Evolutionary conservation across 2,113 vertebrate species (phyloP).

Genomic region (Planiliza haematocheilus): DNA sequence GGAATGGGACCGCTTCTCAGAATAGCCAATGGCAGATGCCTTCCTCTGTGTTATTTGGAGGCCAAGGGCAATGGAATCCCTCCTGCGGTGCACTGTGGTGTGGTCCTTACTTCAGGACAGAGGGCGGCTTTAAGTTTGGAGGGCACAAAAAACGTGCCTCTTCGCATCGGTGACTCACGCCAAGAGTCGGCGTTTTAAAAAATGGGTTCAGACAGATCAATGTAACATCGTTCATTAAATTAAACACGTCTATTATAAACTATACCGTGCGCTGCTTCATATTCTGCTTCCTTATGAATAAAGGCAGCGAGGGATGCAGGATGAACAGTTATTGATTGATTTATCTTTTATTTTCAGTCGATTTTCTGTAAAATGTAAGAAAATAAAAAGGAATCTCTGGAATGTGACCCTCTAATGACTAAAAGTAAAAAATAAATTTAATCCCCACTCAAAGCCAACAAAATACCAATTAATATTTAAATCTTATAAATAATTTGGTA

Average conservation of each 20-base stretch:
- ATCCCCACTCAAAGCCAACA: no score
- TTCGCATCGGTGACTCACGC: conserved; percentile 3
- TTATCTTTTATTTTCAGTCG: no score
- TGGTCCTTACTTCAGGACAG: conserved; percentile 41
- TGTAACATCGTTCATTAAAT: no score
- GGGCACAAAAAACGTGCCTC: conserved; percentile 35
- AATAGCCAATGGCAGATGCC: conserved; percentile 85
- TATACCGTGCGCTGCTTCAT: background rate
- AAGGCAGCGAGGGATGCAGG: background rate
- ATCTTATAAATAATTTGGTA: no score
- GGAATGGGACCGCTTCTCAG: conserved; percentile 82
- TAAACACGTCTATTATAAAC: background rate
- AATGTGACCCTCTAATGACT: no score
- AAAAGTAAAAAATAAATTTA: no score
- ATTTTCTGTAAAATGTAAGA: no score
- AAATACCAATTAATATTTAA: no score
- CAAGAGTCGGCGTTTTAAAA: background rate
- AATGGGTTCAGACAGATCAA: background rate
- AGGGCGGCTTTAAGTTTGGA: background rate
- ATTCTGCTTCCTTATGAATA: background rate
- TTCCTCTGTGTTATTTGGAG: conserved; percentile 84
- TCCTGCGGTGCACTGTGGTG: conserved; percentile 45
- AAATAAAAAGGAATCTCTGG: background rate
- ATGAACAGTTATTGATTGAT: no score
- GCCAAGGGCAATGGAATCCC: conserved; percentile 81